Evolutionary conservation across 1,140 invertebrate species (phyloP).

Genomic region (Lordiphosa clarofinis): DNA sequence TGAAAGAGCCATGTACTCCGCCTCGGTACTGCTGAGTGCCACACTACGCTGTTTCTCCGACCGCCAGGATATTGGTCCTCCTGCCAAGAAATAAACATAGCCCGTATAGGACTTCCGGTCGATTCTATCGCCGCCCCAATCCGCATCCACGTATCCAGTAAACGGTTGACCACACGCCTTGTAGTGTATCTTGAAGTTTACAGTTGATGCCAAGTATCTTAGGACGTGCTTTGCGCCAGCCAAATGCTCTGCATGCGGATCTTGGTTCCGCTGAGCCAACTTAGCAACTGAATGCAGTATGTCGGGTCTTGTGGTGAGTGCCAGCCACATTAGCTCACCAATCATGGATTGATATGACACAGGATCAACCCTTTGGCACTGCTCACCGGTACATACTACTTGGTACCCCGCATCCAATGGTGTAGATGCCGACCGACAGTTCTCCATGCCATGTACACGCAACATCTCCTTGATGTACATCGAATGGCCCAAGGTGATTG

Average conservation of each 20-base stretch:
- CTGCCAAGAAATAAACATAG: slow-evolving; percentile 25
- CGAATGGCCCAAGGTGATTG: background rate
- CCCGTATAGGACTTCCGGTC: slow-evolving; percentile 67
- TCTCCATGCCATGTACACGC: no score
- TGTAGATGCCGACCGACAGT: background rate
- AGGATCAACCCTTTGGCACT: background rate
- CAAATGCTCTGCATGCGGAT: no score
- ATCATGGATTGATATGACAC: background rate
- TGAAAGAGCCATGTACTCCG: slow-evolving; percentile 57
- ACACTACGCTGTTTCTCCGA: slow-evolving; percentile 66
- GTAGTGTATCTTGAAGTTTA: slow-evolving; percentile 1
- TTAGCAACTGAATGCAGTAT: background rate
- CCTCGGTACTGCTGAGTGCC: slow-evolving; percentile 61
- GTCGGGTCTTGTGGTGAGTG: slow-evolving; percentile 2
- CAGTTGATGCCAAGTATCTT: background rate
- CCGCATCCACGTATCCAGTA: no score
- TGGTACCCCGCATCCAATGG: slow-evolving; percentile 3
- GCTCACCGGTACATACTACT: background rate
- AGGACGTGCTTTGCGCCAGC: no score
- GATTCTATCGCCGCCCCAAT: no score
- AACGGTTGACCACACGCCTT: no score
- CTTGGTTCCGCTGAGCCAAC: no score
- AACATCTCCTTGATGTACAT: no score
- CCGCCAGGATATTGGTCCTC: slow-evolving; percentile 55
- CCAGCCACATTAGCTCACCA: slow-evolving; percentile 7